Evolutionary conservation across 92 coral and sea anemone species (phyloP).

Genomic region (Blastomussa wellsi): DNA sequence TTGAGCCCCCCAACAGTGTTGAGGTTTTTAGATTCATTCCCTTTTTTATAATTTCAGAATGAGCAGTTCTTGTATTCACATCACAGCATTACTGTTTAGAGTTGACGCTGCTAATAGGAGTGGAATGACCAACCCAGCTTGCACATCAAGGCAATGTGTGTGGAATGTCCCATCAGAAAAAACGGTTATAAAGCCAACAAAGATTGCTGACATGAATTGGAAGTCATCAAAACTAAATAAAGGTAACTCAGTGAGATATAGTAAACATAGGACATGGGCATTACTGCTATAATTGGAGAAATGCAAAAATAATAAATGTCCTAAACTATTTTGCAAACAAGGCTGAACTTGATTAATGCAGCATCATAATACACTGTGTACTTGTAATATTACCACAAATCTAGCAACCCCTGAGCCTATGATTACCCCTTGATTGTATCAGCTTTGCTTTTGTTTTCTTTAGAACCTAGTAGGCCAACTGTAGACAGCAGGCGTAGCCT

Average conservation of each 20-base stretch:
- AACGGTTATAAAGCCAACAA: slow-evolving; percentile 59
- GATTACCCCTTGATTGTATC: slow-evolving; percentile 39
- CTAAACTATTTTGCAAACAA: slow-evolving; percentile 41
- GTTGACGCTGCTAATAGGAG: slow-evolving; percentile 66
- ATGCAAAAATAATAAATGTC: slow-evolving; percentile 30
- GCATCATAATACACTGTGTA: slow-evolving; percentile 39
- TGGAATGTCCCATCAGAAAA: slow-evolving; percentile 62
- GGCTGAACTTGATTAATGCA: slow-evolving; percentile 53
- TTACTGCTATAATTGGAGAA: slow-evolving; percentile 32
- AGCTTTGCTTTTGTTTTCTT: slow-evolving; percentile 39
- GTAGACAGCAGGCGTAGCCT: slow-evolving; percentile 55
- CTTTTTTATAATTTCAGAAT: slow-evolving; percentile 33
- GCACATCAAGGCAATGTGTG: slow-evolving; percentile 65
- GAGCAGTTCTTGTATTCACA: slow-evolving; percentile 65
- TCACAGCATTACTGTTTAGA: slow-evolving; percentile 72
- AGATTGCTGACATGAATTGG: slow-evolving; percentile 63
- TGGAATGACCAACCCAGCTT: slow-evolving; percentile 61
- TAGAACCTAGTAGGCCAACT: slow-evolving; percentile 53
- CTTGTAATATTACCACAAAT: slow-evolving; percentile 33
- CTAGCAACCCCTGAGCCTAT: slow-evolving; percentile 46
- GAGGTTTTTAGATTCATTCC: slow-evolving; percentile 34
- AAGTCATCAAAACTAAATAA: slow-evolving; percentile 71
- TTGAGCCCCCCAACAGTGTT: slow-evolving; percentile 19
- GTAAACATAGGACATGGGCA: slow-evolving; percentile 18
- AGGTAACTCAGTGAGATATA: slow-evolving; percentile 43